Evolutionary conservation across 2,888 invertebrate species (phyloP).

Genomic region (Acleris emargana): DNA sequence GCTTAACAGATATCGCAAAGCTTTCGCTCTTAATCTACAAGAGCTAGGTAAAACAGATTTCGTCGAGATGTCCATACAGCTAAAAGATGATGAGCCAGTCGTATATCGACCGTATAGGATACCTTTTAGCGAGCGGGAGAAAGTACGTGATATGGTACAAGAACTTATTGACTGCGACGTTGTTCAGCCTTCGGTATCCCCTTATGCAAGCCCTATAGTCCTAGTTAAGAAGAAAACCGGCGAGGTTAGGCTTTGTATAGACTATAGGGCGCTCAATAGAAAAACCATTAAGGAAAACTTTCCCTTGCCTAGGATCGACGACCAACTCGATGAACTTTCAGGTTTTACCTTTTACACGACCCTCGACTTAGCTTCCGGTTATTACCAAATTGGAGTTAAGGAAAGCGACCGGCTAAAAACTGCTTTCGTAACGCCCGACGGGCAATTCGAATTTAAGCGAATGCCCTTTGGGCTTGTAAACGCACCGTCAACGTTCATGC

Average conservation of each 20-base stretch:
- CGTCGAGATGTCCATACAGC: neutral
- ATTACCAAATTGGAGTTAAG: conserved; percentile 14
- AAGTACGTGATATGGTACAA: conserved; percentile 13
- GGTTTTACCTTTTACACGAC: conserved; percentile 17
- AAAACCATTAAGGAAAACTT: conserved; percentile 7
- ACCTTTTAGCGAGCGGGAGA: conserved; percentile 6
- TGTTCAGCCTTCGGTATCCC: conserved; percentile 6
- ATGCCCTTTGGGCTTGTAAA: conserved; percentile 13
- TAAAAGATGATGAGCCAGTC: neutral
- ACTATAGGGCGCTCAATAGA: conserved; percentile 10
- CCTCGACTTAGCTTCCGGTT: conserved; percentile 11
- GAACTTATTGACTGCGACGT: conserved; percentile 17
- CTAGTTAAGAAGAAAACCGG: conserved; percentile 18
- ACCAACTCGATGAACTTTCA: conserved; percentile 16
- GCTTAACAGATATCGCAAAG: conserved; percentile 14
- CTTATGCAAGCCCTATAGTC: conserved; percentile 29
- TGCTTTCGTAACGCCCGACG: too few species aligned
- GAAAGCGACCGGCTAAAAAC: conserved; percentile 1
- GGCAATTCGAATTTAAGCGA: conserved; percentile 9
- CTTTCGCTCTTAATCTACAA: conserved; percentile 8
- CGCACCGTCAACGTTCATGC: conserved; percentile 9
- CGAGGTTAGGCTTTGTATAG: conserved; percentile 8
- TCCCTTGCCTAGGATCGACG: conserved; percentile 11
- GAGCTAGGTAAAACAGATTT: conserved; percentile 9
- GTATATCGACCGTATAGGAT: conserved; percentile 17